phyloP scores from a whole-genome alignment of 2,888 invertebrate genomes.

The Asteroscopus sphinx region DNA sequence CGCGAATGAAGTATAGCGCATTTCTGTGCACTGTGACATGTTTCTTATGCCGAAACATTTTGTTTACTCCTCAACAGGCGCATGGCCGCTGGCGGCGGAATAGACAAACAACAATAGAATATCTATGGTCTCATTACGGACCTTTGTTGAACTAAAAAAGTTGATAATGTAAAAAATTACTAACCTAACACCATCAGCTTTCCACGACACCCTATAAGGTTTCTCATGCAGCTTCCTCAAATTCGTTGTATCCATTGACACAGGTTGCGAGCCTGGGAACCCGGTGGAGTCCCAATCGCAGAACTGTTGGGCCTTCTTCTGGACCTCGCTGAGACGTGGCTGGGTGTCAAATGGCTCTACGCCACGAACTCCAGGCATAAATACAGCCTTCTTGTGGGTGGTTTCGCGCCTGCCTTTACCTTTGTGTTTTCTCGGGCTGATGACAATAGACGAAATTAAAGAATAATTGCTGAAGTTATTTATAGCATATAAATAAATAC shows the following conservation, averaged over 20 bases:
- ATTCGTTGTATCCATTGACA: constrained; percentile 97
- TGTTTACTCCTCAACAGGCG: too few species aligned
- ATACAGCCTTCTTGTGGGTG: constrained; percentile 91
- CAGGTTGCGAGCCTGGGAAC: constrained; percentile 99
- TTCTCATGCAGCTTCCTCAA: constrained; percentile 93
- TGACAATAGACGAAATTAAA: constrained; percentile 9
- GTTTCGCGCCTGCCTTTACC: constrained; percentile 87
- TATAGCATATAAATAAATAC: neutral
- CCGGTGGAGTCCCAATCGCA: constrained; percentile 94
- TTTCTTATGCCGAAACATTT: too few species aligned
- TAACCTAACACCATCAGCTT: constrained; percentile 98
- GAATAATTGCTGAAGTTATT: neutral
- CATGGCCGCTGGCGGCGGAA: too few species aligned
- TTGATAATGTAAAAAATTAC: neutral
- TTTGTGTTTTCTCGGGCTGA: constrained; percentile 63
- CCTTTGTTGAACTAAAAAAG: too few species aligned
- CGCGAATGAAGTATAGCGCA: too few species aligned
- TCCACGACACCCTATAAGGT: constrained; percentile 99
- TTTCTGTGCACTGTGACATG: too few species aligned
- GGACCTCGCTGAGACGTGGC: constrained; percentile 91
- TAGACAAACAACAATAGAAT: too few species aligned
- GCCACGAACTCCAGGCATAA: constrained; percentile 96
- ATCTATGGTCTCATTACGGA: too few species aligned
- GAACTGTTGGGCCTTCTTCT: constrained; percentile 93
- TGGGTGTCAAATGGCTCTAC: constrained; percentile 92